Evolutionary conservation across 2,888 invertebrate genomes (phyloP).

Genomic region (Choristoneura rosaceana): DNA sequence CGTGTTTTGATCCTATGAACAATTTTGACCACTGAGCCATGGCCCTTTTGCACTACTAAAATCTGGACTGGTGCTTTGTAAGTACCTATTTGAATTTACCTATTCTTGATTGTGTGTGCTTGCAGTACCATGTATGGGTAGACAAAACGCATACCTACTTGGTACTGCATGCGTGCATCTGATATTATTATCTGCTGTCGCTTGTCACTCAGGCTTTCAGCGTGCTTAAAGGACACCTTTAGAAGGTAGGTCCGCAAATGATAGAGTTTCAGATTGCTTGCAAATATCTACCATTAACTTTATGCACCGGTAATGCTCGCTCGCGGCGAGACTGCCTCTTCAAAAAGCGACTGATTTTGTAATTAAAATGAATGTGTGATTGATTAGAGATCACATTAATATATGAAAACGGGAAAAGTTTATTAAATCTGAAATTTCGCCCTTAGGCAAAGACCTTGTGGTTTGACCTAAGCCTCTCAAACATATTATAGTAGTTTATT

Average conservation of each 20-base stretch:
- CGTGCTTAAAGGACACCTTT: constrained; percentile 29
- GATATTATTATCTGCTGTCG: constrained; percentile 20
- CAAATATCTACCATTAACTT: constrained; percentile 37
- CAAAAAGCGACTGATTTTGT: constrained; percentile 34
- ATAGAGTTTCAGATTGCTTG: constrained; percentile 35
- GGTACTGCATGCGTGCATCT: too few species aligned
- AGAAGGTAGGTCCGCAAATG: constrained; percentile 38
- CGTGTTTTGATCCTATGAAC: too few species aligned
- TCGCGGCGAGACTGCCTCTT: constrained; percentile 19
- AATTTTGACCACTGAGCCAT: too few species aligned
- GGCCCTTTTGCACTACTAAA: too few species aligned
- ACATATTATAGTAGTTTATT: too few species aligned
- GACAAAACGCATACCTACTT: too few species aligned
- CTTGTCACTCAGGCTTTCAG: constrained; percentile 2
- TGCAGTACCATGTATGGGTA: too few species aligned
- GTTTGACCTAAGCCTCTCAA: too few species aligned
- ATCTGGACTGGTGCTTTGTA: too few species aligned
- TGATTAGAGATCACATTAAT: neutral
- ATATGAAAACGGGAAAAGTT: neutral
- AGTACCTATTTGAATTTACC: too few species aligned
- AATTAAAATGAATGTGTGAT: constrained; percentile 23
- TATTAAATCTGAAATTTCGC: neutral
- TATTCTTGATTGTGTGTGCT: too few species aligned
- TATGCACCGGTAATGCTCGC: constrained; percentile 27
- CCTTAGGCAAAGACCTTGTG: too few species aligned